phyloP scores from a whole-genome alignment of 2,888 invertebrate species.

The Cremastinae sp. region DNA sequence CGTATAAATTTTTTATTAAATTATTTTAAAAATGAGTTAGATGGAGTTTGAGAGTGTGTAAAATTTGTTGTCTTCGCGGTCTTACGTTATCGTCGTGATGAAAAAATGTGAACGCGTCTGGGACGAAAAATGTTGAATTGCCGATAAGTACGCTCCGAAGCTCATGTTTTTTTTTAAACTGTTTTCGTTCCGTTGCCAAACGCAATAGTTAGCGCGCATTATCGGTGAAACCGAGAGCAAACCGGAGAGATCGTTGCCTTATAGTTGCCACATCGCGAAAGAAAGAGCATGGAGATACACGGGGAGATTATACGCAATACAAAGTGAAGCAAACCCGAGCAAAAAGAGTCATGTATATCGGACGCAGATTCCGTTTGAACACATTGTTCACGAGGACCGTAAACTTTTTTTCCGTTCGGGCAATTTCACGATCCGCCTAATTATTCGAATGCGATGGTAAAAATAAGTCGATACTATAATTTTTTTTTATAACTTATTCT shows the following conservation, averaged over 20 bases:
- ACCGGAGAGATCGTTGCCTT: constrained; percentile 47
- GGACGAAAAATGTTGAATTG: constrained; percentile 18
- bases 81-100: no score
- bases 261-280: constrained; percentile 53
- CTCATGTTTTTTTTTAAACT: constrained; percentile 5
- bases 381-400: neutral
- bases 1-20: no score
- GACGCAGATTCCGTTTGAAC: neutral
- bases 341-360: constrained; percentile 8
- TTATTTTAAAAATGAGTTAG: neutral
- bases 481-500: no score
- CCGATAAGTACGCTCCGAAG: neutral
- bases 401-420: no score
- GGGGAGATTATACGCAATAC: neutral
- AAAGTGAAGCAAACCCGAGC: neutral
- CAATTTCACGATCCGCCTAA: no score
- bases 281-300: constrained; percentile 29
- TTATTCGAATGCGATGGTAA: no score
- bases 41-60: neutral
- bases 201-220: constrained; percentile 56
- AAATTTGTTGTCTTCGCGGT: neutral
- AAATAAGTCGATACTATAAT: no score
- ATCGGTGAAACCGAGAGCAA: constrained; percentile 53
- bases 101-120: no score
- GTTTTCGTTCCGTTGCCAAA: constrained; percentile 50